Evolutionary conservation across 2,797 vertebrate species (phyloP), one percentile per base, ranked within the genome.

Genomic region (Enteromius thamalakanensis): DNA sequence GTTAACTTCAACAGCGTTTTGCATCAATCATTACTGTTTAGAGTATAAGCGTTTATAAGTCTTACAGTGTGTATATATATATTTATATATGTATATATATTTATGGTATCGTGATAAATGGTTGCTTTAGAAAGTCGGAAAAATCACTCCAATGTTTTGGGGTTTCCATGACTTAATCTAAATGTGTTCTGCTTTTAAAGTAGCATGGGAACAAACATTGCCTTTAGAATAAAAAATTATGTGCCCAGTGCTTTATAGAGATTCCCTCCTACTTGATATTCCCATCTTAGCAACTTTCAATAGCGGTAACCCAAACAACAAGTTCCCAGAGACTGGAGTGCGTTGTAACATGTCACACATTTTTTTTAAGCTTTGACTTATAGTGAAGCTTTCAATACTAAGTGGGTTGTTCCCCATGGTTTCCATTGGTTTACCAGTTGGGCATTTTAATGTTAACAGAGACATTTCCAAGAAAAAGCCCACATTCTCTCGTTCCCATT

Each of bases 231-330:
- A 78, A 90, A 69, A 84, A 85, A 84, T 69, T 69, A 88, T 86
- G 53, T 78, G 65, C 82, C 77, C 60, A 89, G 70, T 88, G 84
- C 83, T 83, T 84, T 82, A 84, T 76, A 85, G 45, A 91, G 88
- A 92, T 91, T 90, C 89, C 90, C 89, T 92, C 90, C 90, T 71
- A 91, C 91, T 88, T 88, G 88, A 85, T 91, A 87, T 92, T 93
- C 89, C 93, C 86, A 90, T 91, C 92, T 91, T 90, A 92, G 88
- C 94, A 87, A 95, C 94, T 88, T 95, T 88, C 92, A 86, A 75
- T 74, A 83, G 90, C 85, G 87, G 89, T 69, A 87, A 86, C 88
- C 81, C 74, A 85, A 26, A 69, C 62, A 90, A 90, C 92, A 89
- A 90, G 79, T 90, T 92, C 90, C 90, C 89, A 92, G 86, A 87